Percentiles rank a stretch among this genome's conserved stretches.
Conservation (phyloP, 2,797 vertebrate species). For the Malurus splendens region DNA sequence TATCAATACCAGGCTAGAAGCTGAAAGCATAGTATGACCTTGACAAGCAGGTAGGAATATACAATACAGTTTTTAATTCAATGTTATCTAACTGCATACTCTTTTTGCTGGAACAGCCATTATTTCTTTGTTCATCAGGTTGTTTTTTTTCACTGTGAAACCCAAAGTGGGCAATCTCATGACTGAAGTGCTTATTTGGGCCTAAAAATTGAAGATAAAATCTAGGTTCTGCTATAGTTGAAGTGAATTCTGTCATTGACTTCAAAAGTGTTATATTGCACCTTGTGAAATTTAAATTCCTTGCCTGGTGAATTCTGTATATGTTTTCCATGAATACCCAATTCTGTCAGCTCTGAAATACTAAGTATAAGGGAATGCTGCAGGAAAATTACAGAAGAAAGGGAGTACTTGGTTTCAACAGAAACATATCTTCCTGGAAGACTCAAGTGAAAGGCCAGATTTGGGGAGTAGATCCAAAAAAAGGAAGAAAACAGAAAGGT, state of each 20-base stretch:
- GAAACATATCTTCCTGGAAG: neutral
- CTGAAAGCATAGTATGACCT: neutral
- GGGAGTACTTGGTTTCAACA: accelerated
- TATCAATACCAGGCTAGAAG: neutral
- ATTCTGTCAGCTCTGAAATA: conserved; percentile 44
- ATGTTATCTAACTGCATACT: neutral
- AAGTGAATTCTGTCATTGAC: conserved; percentile 17
- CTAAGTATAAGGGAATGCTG: neutral
- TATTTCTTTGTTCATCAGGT: neutral
- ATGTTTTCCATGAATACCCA: conserved; percentile 37
- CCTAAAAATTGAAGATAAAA: conserved; percentile 8
- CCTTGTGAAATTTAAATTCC: conserved; percentile 28
- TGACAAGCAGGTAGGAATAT: neutral
- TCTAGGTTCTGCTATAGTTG: conserved; percentile 22
- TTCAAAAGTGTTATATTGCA: conserved; percentile 43
- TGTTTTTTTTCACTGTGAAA: neutral
- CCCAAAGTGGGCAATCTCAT: neutral
- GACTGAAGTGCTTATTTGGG: neutral
- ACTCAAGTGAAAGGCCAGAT: neutral
- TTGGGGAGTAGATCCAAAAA: neutral
- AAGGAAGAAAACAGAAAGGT: neutral
- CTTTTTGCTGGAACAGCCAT: neutral
- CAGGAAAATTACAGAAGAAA: neutral
- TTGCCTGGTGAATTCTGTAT: neutral
- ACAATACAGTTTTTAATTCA: neutral